Evolutionary conservation across 2,888 invertebrate genomes (phyloP).

Genomic region (Caenorhabditis japonica): DNA sequence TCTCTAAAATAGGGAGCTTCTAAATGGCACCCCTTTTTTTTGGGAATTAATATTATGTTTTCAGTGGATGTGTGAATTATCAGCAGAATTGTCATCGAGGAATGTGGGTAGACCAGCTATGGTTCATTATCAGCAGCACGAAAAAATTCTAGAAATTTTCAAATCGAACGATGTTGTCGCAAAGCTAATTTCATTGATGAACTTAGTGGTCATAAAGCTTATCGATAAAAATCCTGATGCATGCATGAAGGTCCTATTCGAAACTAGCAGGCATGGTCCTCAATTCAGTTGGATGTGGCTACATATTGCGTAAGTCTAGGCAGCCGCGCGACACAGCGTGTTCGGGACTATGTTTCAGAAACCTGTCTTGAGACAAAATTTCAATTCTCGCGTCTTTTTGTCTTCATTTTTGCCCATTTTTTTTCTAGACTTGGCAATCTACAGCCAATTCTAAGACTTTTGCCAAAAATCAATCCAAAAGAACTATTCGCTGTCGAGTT

Average conservation of each 20-base stretch:
- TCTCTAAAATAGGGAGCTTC: too few species aligned
- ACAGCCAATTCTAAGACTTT: too few species aligned
- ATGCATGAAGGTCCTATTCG: conserved; percentile 59
- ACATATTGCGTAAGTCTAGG: conserved; percentile 57
- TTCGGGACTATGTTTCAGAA: not conserved
- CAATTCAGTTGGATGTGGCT: conserved; percentile 67
- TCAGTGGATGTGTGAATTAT: conserved; percentile 59
- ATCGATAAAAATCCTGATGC: conserved; percentile 36
- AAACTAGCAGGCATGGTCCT: conserved; percentile 53
- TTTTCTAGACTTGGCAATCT: too few species aligned
- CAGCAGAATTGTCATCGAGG: conserved; percentile 49
- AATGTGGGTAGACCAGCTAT: conserved; percentile 57
- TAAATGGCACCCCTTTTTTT: too few species aligned
- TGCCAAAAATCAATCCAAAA: too few species aligned
- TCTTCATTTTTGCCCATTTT: not conserved
- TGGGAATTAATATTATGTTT: too few species aligned
- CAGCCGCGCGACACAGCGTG: too few species aligned
- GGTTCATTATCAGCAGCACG: conserved; percentile 22
- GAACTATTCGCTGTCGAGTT: too few species aligned
- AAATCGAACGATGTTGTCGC: conserved; percentile 38
- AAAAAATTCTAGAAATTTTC: conserved; percentile 24
- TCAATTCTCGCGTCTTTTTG: too few species aligned
- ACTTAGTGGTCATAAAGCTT: conserved; percentile 17
- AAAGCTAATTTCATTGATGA: conserved; percentile 33
- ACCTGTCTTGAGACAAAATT: too few species aligned